Base-by-base conservation (phyloP, 2,113 vertebrate genomes). In the Tetrax tetrax region DNA sequence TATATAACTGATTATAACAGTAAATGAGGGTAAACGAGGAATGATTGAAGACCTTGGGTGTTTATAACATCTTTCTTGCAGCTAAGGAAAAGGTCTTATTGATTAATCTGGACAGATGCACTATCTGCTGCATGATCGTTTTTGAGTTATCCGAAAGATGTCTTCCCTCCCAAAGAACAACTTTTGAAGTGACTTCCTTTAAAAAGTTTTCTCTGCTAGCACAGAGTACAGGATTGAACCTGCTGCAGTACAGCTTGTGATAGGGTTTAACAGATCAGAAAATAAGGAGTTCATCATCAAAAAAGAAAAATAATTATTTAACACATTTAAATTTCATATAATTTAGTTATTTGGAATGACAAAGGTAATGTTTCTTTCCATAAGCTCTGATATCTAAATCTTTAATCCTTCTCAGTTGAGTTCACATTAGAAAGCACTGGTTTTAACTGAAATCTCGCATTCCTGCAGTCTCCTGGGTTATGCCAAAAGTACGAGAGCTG, bases 371-470 rank as follows among this genome's bases (percentile, higher is more conserved):
- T 61, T 90, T 90, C 24, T 41, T 87, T 70, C n/a, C 2, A 2
- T 41, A 72, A 53, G 11, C 17, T 88, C 64, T 80, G 43, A 4
- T 35, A 91, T 82, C 35, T 83, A 64, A 95, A 69, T 64, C 33
- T 93, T 93, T 89, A 89, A 87, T 78, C n/a, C 57, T 78, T 90
- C 61, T 89, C 72, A 87, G 33, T 23, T 51, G 70, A 69, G 22
- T 69, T 94, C 50, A 82, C 22, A 12, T 29, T 37, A 59, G 38
- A 94, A 83, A 80, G 41, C 43, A 28, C 27, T 47, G 8, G 0
- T 59, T 90, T 93, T 85, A 90, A 83, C 45, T 92, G 63, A 92
- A 93, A 90, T 12, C 33, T 92, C 51, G 35, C 28, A 28, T 54
- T 88, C 18, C 37, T 12, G 18, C 31, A 38, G 16, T 76, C 75